These are phyloP conservation scores for Athetis lepigone DNA, from an alignment of 2,888 invertebrate genomes.

Conservation along the genomic window DNA sequence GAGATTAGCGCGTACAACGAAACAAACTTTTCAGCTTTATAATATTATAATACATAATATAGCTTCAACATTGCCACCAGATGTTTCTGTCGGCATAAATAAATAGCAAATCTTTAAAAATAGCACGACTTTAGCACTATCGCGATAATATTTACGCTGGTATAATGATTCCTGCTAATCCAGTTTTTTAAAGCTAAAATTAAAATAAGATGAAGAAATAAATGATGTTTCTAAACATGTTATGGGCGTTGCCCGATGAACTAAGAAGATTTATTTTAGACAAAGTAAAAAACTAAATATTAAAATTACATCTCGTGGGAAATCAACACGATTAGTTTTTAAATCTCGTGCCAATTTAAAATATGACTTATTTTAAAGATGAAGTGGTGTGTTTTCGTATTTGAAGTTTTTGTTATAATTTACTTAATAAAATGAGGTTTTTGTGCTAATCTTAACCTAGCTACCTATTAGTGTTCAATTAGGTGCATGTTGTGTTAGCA, in stretches of 20 bases:
- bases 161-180: conserved; percentile 7
- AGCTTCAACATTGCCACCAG: conserved; percentile 20
- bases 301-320: conserved; percentile 34
- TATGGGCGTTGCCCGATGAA: conserved; percentile 20
- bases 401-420: not conserved
- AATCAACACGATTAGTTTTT: conserved; percentile 20
- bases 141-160: not conserved
- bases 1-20: too few species aligned
- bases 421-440: too few species aligned
- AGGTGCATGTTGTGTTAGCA: too few species aligned
- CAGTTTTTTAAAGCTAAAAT: conserved; percentile 26
- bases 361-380: conserved; percentile 21
- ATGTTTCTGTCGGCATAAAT: conserved; percentile 42
- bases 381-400: not conserved
- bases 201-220: conserved; percentile 21
- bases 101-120: conserved; percentile 27
- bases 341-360: conserved; percentile 15
- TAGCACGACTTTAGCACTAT: conserved; percentile 26
- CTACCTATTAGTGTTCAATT: too few species aligned
- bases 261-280: conserved; percentile 29
- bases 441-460: too few species aligned
- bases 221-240: conserved; percentile 36
- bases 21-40: too few species aligned
- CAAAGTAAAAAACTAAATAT: conserved; percentile 25
- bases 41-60: too few species aligned